Evolutionary conservation across 2,797 vertebrate species (phyloP).

Genomic region (Sebastes diploproa): DNA sequence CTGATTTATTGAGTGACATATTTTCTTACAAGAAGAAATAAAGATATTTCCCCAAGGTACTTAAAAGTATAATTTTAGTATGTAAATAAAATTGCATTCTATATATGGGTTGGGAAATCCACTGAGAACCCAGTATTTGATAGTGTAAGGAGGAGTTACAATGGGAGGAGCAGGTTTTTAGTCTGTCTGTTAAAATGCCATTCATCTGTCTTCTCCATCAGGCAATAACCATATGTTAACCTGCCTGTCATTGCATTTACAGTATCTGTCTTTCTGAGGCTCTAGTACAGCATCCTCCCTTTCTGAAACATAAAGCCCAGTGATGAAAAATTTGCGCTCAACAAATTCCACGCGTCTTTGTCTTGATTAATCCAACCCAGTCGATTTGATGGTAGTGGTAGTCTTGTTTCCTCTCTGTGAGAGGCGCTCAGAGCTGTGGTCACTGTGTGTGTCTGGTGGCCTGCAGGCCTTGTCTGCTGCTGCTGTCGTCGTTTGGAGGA

Average conservation of each 20-base stretch:
- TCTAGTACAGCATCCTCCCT: neutral
- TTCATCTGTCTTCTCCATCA: neutral
- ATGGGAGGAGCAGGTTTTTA: neutral
- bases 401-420: conserved; percentile 41
- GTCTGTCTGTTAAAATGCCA: neutral
- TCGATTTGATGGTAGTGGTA: neutral
- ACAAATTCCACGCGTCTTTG: neutral
- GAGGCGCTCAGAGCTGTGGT: conserved; percentile 62
- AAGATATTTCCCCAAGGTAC: neutral
- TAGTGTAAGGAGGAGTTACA: neutral
- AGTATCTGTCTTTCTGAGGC: neutral
- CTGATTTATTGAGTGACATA: neutral
- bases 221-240: neutral
- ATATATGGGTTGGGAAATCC: neutral
- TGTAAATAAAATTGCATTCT: neutral
- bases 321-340: neutral
- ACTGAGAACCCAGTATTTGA: neutral
- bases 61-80: neutral
- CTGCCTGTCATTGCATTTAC: neutral
- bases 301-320: neutral
- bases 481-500: conserved; percentile 41
- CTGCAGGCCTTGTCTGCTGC: conserved; percentile 48
- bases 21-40: neutral
- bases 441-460: conserved; percentile 55
- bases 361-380: conserved; percentile 1